These are phyloP conservation scores for Ceratoteleas bidentatus DNA, from an alignment of 1,140 invertebrate species.

Conservation along the genomic window DNA sequence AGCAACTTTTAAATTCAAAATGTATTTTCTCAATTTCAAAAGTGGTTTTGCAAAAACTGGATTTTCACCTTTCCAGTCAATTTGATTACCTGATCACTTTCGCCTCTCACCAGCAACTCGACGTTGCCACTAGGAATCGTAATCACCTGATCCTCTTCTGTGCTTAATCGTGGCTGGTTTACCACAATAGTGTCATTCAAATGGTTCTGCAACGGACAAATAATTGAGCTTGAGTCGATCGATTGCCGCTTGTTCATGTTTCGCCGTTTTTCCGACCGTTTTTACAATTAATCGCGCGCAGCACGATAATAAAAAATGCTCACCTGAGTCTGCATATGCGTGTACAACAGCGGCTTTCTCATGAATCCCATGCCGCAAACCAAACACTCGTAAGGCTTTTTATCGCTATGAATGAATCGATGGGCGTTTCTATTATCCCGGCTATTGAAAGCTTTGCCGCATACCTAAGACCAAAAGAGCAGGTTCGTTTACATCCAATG, in stretches of 20 bases:
- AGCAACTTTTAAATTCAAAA: too few species aligned
- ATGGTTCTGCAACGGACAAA: constrained; percentile 76
- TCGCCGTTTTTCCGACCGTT: too few species aligned
- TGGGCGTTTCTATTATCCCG: constrained; percentile 92
- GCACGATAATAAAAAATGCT: constrained; percentile 27
- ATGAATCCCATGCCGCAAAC: constrained; percentile 91
- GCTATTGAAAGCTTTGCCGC: constrained; percentile 92
- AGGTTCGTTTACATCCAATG: constrained; percentile 7
- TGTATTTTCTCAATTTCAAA: too few species aligned
- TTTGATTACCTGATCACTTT: constrained; percentile 69
- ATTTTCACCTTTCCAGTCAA: background rate
- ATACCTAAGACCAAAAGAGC: constrained; percentile 83
- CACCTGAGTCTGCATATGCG: constrained; percentile 87
- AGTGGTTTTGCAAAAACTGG: too few species aligned
- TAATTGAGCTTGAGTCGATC: too few species aligned
- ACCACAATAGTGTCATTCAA: constrained; percentile 89
- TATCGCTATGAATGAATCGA: constrained; percentile 91
- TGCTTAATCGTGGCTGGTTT: constrained; percentile 87
- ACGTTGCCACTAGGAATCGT: constrained; percentile 75
- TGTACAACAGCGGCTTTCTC: constrained; percentile 89
- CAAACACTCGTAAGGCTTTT: constrained; percentile 92
- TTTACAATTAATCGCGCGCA: too few species aligned
- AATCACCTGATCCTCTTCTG: constrained; percentile 82
- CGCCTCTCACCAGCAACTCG: constrained; percentile 77
- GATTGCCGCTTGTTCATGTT: too few species aligned